Evolutionary conservation across 2,888 invertebrate species (phyloP).

Genomic region (Caenorhabditis sp.): DNA sequence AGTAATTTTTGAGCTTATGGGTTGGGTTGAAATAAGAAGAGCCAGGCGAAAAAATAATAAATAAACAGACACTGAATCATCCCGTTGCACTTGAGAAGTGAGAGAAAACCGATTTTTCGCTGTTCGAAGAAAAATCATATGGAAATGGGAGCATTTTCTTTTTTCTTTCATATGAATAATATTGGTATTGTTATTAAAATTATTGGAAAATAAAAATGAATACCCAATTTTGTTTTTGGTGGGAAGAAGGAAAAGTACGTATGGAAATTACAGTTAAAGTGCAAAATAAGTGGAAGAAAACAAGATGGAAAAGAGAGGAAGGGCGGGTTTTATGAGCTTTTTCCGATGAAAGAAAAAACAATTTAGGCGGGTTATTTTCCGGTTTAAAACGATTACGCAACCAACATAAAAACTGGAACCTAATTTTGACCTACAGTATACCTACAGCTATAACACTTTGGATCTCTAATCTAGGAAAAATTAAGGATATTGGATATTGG

Average conservation of each 20-base stretch:
- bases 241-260: neutral
- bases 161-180: too few relatives aligned
- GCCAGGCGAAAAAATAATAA: neutral
- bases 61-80: conserved; percentile 1
- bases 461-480: too few relatives aligned
- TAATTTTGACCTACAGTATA: too few relatives aligned
- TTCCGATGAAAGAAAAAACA: neutral
- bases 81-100: neutral
- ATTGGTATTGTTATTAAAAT: too few relatives aligned
- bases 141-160: too few relatives aligned
- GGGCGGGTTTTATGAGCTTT: neutral
- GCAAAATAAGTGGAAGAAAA: neutral
- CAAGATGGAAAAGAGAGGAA: neutral
- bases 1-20: neutral
- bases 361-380: neutral
- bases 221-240: too few relatives aligned
- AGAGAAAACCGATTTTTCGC: neutral
- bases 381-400: neutral
- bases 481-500: too few relatives aligned
- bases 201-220: too few relatives aligned
- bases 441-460: too few relatives aligned
- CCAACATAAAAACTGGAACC: too few relatives aligned
- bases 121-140: too few relatives aligned
- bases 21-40: too few relatives aligned
- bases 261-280: neutral